Evolutionary conservation across 1,140 invertebrate species (phyloP), one percentile per base, ranked within the genome.

Genomic region (Drosophila carrolli): DNA sequence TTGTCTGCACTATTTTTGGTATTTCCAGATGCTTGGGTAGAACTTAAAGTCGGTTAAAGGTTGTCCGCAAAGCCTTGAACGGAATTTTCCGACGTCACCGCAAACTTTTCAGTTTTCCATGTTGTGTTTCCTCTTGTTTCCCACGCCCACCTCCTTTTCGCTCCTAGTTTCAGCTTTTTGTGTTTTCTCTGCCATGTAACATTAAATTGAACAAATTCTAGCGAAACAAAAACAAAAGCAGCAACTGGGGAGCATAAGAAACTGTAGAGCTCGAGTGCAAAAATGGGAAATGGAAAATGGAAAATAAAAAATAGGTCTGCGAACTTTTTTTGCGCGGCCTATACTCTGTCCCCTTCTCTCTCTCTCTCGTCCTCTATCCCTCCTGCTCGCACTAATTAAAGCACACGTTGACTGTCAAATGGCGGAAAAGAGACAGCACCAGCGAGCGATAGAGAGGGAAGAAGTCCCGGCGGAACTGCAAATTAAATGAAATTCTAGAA

Each of bases 121-220:
- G 68, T 60, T 73, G 29, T 73, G 43, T 46, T 54, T 47, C 46
- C 29, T n/a, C 29, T 27, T 13, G 16, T 35, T 23, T 38, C 50
- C n/a, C 37, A 35, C 23, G 27, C 32, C 48, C 29, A 14, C 8
- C 35, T 5, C 60, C 14, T 37, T 47, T 47, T 16, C 9, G 29
- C 48, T 48, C 14, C n/a, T 46, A 23, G 11, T 38, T 43, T 16
- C 46, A 40, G 43, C 27, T 62, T 63, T 75, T 58, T 58, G 53
- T 57, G 55, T 41, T 57, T 41, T 54, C 48, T 53, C 55, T 43
- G 46, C 38, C 47, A 19, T 74, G 57, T 50, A 57, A 56, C 78
- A 80, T 80, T 80, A 70, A 75, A 80, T 75, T 75, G 78, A 80
- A 80, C 62, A 80, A 79, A 72, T 79, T 58, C 56, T 54, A 35